phyloP scores from a whole-genome alignment of 2,113 vertebrate species.

The Pseudorhombus dupliciocellatus region DNA sequence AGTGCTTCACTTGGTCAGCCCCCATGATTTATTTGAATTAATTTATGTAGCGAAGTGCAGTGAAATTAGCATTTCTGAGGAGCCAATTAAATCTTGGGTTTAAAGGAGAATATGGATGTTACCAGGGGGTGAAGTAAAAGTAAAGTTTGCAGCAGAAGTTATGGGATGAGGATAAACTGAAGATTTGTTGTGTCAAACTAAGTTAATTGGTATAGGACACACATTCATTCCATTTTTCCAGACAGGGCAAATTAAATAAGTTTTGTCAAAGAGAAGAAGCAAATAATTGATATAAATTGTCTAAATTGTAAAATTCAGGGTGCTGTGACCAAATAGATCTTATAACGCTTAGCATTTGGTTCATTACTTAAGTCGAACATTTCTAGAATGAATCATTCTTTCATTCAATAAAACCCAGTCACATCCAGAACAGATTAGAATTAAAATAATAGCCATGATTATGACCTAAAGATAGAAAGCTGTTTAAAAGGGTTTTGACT shows the following conservation, averaged over 20 bases:
- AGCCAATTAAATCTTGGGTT: conserved; percentile 1
- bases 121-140: background rate
- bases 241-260: no score
- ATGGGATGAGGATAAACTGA: background rate
- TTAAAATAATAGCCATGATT: no score
- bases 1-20: background rate
- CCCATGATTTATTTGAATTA: background rate
- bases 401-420: no score
- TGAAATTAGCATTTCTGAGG: background rate
- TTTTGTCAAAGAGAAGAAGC: background rate
- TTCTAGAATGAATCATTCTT: no score
- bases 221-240: background rate
- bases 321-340: no score
- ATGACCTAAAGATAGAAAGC: no score
- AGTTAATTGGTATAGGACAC: background rate
- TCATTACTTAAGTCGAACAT: background rate
- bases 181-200: background rate
- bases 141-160: background rate
- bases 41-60: background rate
- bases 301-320: background rate
- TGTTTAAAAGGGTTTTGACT: no score
- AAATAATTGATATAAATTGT: background rate
- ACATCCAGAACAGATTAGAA: background rate
- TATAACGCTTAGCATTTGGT: background rate
- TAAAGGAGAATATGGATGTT: background rate